Evolutionary conservation across 2,888 invertebrate species (phyloP).

Genomic region (Monochamus alternatus): DNA sequence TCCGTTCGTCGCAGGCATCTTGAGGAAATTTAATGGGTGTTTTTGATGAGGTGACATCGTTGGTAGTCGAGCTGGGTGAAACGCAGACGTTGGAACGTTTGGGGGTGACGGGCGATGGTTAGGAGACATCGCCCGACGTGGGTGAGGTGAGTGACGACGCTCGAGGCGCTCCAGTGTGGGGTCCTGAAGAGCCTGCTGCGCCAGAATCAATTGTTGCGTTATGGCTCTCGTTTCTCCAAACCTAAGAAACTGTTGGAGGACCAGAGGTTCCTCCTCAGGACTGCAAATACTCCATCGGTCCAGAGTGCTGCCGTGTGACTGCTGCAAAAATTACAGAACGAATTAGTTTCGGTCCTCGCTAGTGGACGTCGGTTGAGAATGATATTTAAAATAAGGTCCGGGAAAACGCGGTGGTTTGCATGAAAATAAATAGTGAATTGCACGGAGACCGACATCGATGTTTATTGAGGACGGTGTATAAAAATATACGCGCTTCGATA

Average conservation of each 20-base stretch:
- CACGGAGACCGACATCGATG: conserved; percentile 61
- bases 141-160: conserved; percentile 68
- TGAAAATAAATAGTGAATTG: conserved; percentile 59
- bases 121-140: conserved; percentile 78
- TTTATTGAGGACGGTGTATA: conserved; percentile 66
- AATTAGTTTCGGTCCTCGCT: conserved; percentile 17
- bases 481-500: conserved; percentile 67
- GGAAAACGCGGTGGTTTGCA: conserved; percentile 49
- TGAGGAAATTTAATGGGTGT: conserved; percentile 70
- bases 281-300: conserved; percentile 93
- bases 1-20: conserved; percentile 70
- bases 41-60: conserved; percentile 72
- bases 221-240: conserved; percentile 91
- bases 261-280: conserved; percentile 91
- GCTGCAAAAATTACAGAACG: conserved; percentile 57
- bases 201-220: conserved; percentile 78
- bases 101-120: conserved; percentile 79
- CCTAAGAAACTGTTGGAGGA: conserved; percentile 92
- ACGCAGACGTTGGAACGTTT: conserved; percentile 71
- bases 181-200: conserved; percentile 77
- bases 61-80: conserved; percentile 68
- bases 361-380: not conserved
- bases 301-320: conserved; percentile 80
- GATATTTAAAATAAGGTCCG: conserved; percentile 47
- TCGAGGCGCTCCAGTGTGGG: conserved; percentile 75